Conservation (phyloP, 1,140 invertebrate species). For the Hyles vespertilio region DNA sequence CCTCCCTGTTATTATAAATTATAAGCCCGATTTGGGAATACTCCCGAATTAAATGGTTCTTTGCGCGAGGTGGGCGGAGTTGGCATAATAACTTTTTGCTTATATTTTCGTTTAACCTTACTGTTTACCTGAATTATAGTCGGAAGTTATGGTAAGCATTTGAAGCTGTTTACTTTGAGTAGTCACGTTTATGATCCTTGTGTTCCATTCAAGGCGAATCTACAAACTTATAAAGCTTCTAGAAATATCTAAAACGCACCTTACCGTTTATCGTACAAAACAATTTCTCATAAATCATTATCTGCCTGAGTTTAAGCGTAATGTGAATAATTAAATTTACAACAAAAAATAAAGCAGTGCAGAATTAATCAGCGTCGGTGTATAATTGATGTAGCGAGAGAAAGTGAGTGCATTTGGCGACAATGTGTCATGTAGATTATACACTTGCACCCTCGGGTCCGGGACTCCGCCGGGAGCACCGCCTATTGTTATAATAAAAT, state of each 20-base stretch:
- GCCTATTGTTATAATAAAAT: conserved; percentile 72
- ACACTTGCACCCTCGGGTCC: conserved; percentile 46
- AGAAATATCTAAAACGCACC: no score
- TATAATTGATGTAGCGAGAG: conserved; percentile 41
- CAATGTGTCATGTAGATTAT: conserved; percentile 67
- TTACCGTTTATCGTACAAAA: no score
- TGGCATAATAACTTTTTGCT: conserved; percentile 14
- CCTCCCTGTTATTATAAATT: conserved; percentile 69
- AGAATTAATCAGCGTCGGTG: conserved; percentile 2
- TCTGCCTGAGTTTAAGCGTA: neutral
- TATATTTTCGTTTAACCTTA: conserved; percentile 1
- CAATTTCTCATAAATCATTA: neutral
- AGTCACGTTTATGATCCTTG: neutral
- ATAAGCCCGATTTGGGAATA: conserved; percentile 68
- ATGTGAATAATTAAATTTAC: no score
- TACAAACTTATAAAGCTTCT: no score
- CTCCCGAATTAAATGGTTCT: conserved; percentile 54
- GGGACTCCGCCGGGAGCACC: conserved; percentile 27
- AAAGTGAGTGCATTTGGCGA: conserved; percentile 47
- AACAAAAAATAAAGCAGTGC: neutral
- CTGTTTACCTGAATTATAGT: neutral
- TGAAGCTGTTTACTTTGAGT: no score
- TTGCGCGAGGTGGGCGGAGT: conserved; percentile 24
- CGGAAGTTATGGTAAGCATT: neutral
- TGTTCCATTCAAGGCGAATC: no score